A percentile compares a stretch with the other conserved stretches of the same genome.
Conservation (phyloP, 2,797 vertebrate genomes). For the Pantherophis vulpinus region DNA sequence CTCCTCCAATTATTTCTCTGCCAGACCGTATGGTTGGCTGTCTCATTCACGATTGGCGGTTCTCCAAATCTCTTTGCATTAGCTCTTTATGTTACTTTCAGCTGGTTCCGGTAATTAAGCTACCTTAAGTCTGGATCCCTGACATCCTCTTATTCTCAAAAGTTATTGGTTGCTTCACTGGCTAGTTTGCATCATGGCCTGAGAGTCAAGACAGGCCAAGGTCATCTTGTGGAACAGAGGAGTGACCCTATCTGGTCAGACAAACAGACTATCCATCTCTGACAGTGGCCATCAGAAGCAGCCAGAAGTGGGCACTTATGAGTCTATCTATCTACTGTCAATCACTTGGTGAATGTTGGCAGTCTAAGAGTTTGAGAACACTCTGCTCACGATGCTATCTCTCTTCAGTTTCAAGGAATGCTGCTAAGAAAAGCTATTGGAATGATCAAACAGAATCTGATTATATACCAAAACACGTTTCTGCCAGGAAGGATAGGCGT, state of each 20-base stretch:
- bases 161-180: not conserved
- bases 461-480: not conserved
- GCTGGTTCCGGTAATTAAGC: conserved; percentile 3
- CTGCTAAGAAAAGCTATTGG: not conserved
- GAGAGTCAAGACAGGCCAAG: conserved; percentile 7
- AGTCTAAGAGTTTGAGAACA: not conserved
- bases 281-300: conserved; percentile 4
- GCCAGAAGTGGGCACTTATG: not conserved
- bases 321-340: conserved; percentile 14
- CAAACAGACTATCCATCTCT: not conserved
- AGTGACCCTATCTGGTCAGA: not conserved
- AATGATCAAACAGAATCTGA: not conserved
- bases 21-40: not conserved
- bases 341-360: not conserved
- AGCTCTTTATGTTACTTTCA: not conserved
- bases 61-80: not conserved
- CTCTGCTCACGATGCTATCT: conserved; percentile 6
- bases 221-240: not conserved
- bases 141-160: not conserved
- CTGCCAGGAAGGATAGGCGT: not conserved
- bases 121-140: not conserved
- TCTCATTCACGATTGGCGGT: not conserved
- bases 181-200: not conserved
- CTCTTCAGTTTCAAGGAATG: not conserved
- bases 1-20: not conserved